Evolutionary conservation across 2,113 vertebrate species (phyloP).

Genomic region (Pogona vitticeps): DNA sequence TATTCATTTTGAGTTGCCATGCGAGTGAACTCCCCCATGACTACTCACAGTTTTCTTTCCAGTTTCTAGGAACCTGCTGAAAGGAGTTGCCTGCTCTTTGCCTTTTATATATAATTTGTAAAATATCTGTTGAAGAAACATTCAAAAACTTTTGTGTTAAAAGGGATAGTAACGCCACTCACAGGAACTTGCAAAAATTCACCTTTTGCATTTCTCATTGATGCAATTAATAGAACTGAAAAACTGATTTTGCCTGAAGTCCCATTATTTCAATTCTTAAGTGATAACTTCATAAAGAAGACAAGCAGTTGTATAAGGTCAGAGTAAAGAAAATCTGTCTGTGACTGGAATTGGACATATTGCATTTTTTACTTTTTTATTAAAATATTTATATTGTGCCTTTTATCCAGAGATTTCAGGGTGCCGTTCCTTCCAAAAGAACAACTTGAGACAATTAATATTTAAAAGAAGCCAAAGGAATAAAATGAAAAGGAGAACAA

Average conservation of each 20-base stretch:
- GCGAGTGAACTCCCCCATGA: conserved; percentile 24
- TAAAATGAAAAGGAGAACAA: background rate
- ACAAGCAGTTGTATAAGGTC: background rate
- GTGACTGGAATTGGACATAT: background rate
- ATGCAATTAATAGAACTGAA: conserved; percentile 3
- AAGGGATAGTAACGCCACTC: background rate
- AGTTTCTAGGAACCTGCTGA: conserved; percentile 13
- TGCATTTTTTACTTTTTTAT: background rate
- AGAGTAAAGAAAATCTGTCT: background rate
- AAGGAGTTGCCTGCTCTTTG: conserved; percentile 2
- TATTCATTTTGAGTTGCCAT: conserved; percentile 10
- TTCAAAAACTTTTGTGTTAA: background rate
- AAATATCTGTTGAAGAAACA: background rate
- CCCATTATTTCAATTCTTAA: conserved; percentile 1
- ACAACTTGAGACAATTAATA: background rate
- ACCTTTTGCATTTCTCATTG: background rate
- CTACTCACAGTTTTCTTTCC: background rate
- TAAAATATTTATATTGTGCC: background rate
- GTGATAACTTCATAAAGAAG: conserved; percentile 2
- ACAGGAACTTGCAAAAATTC: background rate
- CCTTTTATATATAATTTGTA: background rate
- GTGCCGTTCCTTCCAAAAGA: background rate
- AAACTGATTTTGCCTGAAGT: background rate
- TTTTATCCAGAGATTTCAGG: background rate
- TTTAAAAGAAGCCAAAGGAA: too few species aligned